A percentile compares a stretch with the other conserved stretches of the same genome.
phyloP scores from a whole-genome alignment of 37 sponge, comb jelly and placozoan species.

The Ianthella basta region DNA sequence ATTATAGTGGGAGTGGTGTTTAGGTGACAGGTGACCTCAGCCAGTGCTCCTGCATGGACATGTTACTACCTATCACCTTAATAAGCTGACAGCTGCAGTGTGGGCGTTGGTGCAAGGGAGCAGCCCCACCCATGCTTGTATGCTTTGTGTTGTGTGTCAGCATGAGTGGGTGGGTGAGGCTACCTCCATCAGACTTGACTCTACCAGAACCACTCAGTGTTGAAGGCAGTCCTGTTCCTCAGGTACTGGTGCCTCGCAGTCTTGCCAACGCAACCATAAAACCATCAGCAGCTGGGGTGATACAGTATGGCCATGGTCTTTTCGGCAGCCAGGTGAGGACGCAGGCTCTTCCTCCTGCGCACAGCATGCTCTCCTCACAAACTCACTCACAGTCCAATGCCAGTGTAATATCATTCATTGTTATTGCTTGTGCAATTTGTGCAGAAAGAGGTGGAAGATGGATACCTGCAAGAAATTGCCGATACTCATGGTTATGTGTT shows the following conservation, averaged over 20 bases:
- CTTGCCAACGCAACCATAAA: constrained; percentile 51
- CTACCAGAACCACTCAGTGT: no score
- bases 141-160: no score
- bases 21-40: no score
- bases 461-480: constrained; percentile 69
- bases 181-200: no score
- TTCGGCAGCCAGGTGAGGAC: constrained; percentile 62
- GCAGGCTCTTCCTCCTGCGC: neutral
- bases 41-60: no score
- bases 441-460: constrained; percentile 62
- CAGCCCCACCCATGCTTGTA: no score
- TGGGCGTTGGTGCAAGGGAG: no score
- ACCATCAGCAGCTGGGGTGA: constrained; percentile 5
- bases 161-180: no score
- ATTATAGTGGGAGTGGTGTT: no score
- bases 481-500: constrained; percentile 71
- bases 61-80: no score
- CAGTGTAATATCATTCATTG: neutral
- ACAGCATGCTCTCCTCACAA: neutral
- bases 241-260: constrained; percentile 74
- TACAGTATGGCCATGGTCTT: constrained; percentile 84
- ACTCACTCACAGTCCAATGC: neutral
- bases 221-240: no score
- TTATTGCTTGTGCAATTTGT: neutral
- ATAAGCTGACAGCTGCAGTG: no score